Conservation (phyloP, 2,888 invertebrate species). For the Hypsopygia costalis region DNA sequence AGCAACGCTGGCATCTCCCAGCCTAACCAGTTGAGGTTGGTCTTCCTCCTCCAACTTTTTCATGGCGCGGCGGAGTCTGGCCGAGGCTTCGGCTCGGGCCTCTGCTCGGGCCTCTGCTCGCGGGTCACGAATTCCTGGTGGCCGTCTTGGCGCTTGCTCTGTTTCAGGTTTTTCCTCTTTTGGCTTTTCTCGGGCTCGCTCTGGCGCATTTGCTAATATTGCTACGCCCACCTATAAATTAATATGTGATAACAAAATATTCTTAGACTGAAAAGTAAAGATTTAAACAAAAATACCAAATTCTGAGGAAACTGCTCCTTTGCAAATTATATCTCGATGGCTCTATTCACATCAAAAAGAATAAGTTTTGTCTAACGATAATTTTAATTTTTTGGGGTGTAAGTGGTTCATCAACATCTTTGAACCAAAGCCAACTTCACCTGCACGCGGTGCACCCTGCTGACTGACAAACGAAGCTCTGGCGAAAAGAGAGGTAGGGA, state of each 20-base stretch:
- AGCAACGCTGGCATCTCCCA: constrained; percentile 99
- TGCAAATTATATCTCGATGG: no score
- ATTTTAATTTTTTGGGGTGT: no score
- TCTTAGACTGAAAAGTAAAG: no score
- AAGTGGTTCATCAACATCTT: no score
- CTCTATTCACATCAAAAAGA: no score
- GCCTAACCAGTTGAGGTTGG: constrained; percentile 92
- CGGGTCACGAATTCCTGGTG: constrained; percentile 24
- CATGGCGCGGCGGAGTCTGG: constrained; percentile 84
- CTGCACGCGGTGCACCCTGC: no score
- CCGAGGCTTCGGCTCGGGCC: constrained; percentile 53
- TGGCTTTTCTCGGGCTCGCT: constrained; percentile 58
- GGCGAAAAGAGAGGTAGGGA: no score
- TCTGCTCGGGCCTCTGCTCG: constrained; percentile 55
- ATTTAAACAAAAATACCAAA: no score
- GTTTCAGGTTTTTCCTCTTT: constrained; percentile 83
- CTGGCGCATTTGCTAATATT: constrained; percentile 90
- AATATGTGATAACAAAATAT: constrained; percentile 5
- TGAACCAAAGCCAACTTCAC: no score
- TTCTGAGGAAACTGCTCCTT: no score
- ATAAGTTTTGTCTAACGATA: no score
- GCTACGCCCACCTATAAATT: constrained; percentile 87
- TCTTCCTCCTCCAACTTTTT: constrained; percentile 94
- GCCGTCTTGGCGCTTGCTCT: constrained; percentile 73
- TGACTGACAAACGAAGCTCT: no score